Percentiles rank a stretch among this genome's conserved stretches.
Conservation (phyloP, 30 jellyfish, hydroid and myxozoan genomes). For the Kudoa iwatai region DNA sequence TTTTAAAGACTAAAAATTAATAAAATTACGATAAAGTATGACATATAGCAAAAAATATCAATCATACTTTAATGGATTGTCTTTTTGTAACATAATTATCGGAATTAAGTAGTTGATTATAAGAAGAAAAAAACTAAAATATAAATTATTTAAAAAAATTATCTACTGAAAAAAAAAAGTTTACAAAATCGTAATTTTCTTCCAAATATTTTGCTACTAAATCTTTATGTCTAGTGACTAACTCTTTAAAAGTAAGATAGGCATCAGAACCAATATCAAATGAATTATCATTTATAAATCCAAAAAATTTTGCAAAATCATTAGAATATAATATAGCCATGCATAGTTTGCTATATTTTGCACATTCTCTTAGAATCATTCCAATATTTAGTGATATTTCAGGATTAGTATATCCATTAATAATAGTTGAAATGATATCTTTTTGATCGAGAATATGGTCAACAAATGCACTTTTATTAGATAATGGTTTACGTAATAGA, state of each 20-base stretch:
- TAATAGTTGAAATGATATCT: too few species aligned
- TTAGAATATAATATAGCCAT: slow-evolving; percentile 4
- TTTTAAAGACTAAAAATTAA: not conserved
- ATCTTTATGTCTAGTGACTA: slow-evolving; percentile 32
- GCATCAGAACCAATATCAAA: slow-evolving; percentile 84
- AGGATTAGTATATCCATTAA: slow-evolving; percentile 22
- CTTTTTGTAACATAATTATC: slow-evolving; percentile 68
- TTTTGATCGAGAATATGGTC: too few species aligned
- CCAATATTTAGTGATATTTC: slow-evolving; percentile 52
- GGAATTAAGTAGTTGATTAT: slow-evolving; percentile 25
- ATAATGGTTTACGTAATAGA: too few species aligned
- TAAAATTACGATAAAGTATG: not conserved
- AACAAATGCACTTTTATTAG: too few species aligned
- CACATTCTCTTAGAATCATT: slow-evolving; percentile 52
- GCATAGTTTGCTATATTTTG: slow-evolving; percentile 20
- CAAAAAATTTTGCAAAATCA: slow-evolving; percentile 9
- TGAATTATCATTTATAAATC: slow-evolving; percentile 30
- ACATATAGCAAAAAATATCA: not conserved
- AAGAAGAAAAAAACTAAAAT: slow-evolving; percentile 17
- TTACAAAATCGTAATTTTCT: slow-evolving; percentile 23
- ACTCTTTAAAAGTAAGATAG: slow-evolving; percentile 51
- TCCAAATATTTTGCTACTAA: slow-evolving; percentile 25
- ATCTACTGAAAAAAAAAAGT: not conserved
- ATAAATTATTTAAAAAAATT: not conserved
- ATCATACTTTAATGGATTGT: slow-evolving; percentile 47